Evolutionary conservation across 2,888 invertebrate species (phyloP).

Genomic region (Spodoptera picta): DNA sequence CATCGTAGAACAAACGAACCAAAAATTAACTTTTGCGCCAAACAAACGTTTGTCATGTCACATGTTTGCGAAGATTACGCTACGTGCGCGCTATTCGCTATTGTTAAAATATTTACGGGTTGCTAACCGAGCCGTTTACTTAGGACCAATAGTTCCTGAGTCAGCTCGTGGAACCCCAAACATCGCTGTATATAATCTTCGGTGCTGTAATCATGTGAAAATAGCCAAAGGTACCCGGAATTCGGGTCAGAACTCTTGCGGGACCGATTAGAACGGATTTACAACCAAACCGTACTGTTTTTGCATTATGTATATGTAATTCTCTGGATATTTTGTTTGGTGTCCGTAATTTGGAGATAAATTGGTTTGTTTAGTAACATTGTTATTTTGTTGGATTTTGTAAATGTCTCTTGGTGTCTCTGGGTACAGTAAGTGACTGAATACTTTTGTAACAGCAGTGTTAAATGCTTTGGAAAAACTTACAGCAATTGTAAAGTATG

Average conservation of each 20-base stretch:
- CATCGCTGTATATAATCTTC: conserved; percentile 53
- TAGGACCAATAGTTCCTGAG: conserved; percentile 75
- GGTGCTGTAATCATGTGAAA: conserved; percentile 58
- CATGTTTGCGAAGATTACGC: conserved; percentile 46
- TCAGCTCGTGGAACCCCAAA: conserved; percentile 66
- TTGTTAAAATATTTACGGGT: conserved; percentile 75
- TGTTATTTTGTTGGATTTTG: too few relatives aligned
- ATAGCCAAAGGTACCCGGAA: conserved; percentile 57
- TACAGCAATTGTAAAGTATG: too few relatives aligned
- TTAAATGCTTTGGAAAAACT: too few relatives aligned
- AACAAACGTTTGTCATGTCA: conserved; percentile 53
- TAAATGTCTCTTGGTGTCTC: too few relatives aligned
- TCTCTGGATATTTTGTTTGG: conserved; percentile 42
- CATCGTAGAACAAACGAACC: conserved; percentile 29
- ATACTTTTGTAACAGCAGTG: too few relatives aligned
- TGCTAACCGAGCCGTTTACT: conserved; percentile 69
- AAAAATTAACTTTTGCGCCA: conserved; percentile 50
- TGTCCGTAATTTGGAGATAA: conserved; percentile 30
- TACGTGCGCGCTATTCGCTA: conserved; percentile 50
- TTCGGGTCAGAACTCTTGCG: conserved; percentile 60
- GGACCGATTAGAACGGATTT: conserved; percentile 62
- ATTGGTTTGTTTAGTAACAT: conserved; percentile 24
- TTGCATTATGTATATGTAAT: conserved; percentile 59
- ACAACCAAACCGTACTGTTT: conserved; percentile 60
- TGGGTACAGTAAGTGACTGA: too few relatives aligned